phyloP scores from a whole-genome alignment of 2,113 vertebrate species.

The Microcebus griseorufus region DNA sequence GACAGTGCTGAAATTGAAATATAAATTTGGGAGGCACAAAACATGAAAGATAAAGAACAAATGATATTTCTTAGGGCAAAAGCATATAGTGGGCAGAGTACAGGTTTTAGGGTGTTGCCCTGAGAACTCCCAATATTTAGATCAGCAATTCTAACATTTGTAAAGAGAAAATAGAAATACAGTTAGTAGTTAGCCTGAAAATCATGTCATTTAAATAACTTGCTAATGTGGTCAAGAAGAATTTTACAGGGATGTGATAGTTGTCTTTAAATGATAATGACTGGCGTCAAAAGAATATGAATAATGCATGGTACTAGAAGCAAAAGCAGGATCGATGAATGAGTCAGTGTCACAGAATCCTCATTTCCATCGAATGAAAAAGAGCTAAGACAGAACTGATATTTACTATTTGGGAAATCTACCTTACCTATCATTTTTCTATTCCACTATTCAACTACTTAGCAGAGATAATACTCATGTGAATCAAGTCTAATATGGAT shows the following conservation, averaged over 20 bases:
- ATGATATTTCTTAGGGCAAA: not conserved
- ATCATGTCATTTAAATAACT: not conserved
- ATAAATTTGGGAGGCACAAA: not conserved
- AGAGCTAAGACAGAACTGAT: not conserved
- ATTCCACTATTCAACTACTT: not conserved
- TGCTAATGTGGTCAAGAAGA: not conserved
- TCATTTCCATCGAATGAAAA: not conserved
- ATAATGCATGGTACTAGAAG: not conserved
- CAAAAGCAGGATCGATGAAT: not conserved
- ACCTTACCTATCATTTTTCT: not conserved
- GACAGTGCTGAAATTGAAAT: not conserved
- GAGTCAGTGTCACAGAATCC: not conserved
- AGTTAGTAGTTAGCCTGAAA: not conserved
- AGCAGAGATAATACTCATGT: not conserved
- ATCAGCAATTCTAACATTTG: not conserved
- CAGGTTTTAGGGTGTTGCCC: not conserved
- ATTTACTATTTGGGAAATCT: not conserved
- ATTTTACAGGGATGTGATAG: not conserved
- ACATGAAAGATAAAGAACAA: not conserved
- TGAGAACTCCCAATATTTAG: not conserved
- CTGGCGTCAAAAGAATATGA: not conserved
- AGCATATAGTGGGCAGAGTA: rapidly evolving
- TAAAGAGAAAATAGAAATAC: not conserved
- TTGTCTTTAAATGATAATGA: too few species aligned
- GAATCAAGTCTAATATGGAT: not conserved